Evolutionary conservation across 2,113 vertebrate species (phyloP).

Genomic region (Austrofundulus limnaeus): DNA sequence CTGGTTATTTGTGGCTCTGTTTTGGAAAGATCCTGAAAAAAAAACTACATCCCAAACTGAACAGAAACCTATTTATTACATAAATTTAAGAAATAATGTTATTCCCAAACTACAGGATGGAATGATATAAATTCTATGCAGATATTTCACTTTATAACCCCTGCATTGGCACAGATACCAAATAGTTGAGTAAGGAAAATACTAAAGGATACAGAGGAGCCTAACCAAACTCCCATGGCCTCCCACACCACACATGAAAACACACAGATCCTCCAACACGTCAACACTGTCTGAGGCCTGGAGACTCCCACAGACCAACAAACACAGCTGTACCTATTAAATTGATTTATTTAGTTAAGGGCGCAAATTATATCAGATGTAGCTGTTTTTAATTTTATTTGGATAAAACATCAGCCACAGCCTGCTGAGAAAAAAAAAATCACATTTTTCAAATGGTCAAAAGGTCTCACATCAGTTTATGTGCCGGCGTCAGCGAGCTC

Average conservation of each 20-base stretch:
- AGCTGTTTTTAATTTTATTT: conserved; percentile 27
- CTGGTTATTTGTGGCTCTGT: too few species aligned
- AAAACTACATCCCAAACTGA: too few species aligned
- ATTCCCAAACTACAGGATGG: background rate
- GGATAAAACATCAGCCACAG: conserved; percentile 8
- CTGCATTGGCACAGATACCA: conserved; percentile 16
- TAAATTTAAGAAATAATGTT: background rate
- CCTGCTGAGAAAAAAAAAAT: conserved; percentile 1
- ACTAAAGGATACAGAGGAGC: conserved; percentile 49
- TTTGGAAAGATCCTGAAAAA: too few species aligned
- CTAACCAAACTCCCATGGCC: conserved; percentile 50
- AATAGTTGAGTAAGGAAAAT: conserved; percentile 48
- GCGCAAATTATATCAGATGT: background rate
- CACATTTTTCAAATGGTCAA: background rate
- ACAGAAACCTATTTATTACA: background rate
- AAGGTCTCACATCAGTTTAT: background rate
- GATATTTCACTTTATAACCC: conserved; percentile 8
- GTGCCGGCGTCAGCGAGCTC: conserved; percentile 3
- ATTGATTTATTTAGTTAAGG: conserved; percentile 49
- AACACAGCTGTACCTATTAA: conserved; percentile 62
- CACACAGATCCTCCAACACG: conserved; percentile 34
- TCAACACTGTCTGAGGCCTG: conserved; percentile 24
- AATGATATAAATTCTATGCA: background rate
- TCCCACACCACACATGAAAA: conserved; percentile 59
- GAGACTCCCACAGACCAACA: conserved; percentile 51